phyloP scores from a whole-genome alignment of 2,113 vertebrate genomes.

The cattle (Bos taurus) region DNA sequence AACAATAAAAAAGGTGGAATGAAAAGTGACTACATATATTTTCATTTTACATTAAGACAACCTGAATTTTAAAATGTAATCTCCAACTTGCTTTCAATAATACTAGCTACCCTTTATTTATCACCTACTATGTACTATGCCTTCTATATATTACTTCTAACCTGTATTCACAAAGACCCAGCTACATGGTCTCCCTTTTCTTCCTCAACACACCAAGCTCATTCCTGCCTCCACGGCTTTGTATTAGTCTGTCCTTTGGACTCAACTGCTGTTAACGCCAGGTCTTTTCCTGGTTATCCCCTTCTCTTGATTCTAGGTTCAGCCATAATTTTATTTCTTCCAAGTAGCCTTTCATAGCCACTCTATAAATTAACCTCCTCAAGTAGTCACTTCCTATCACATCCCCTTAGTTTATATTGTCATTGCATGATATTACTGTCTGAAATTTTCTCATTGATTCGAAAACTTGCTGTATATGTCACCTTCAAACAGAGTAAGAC shows the following conservation, averaged over 20 bases:
- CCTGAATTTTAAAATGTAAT: not conserved
- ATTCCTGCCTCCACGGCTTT: not conserved
- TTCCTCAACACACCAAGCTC: not conserved
- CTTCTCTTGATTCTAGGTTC: not conserved
- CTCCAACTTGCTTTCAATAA: not conserved
- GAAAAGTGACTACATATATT: not conserved
- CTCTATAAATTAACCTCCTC: not conserved
- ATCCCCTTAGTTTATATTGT: not conserved
- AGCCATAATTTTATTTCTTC: not conserved
- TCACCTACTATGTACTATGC: not conserved
- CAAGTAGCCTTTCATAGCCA: not conserved
- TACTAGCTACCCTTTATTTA: not conserved
- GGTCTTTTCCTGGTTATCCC: not conserved
- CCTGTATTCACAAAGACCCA: not conserved
- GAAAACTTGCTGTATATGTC: not conserved
- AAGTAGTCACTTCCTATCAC: not conserved
- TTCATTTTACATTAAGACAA: constrained; percentile 15
- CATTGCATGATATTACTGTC: not conserved
- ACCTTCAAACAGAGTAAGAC: not conserved
- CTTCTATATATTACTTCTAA: not conserved
- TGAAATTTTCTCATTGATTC: not conserved
- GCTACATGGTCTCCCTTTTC: not conserved
- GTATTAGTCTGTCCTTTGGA: not conserved
- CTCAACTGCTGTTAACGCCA: not conserved
- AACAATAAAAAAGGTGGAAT: not conserved